These are phyloP conservation scores for Ectemnius lituratus DNA, from an alignment of 2,888 invertebrate species.

Conservation along the genomic window DNA sequence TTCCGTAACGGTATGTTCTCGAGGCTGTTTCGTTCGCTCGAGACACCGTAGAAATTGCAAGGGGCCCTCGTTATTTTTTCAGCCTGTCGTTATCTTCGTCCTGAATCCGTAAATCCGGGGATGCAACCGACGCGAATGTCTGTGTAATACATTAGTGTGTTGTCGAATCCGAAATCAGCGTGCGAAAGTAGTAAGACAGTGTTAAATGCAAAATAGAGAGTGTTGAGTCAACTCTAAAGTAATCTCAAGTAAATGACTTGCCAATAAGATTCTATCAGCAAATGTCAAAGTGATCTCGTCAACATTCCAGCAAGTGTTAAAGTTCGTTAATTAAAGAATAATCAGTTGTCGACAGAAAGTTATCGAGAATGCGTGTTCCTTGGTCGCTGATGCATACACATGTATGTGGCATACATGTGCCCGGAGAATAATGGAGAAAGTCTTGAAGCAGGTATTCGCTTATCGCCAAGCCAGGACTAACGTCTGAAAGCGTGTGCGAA, in stretches of 20 bases:
- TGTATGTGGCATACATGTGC: not conserved
- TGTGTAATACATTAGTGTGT: too few species aligned
- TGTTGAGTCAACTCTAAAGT: too few species aligned
- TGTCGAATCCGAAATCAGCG: too few species aligned
- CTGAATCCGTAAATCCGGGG: conserved; percentile 49
- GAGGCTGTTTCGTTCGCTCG: conserved; percentile 10
- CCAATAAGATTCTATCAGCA: too few species aligned
- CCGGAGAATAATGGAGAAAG: conserved; percentile 6
- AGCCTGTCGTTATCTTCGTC: conserved; percentile 35
- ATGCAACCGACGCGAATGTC: too few species aligned
- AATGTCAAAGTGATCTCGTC: too few species aligned
- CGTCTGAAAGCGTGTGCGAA: not conserved
- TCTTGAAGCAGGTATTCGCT: not conserved
- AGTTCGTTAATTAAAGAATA: not conserved
- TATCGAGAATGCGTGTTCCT: not conserved
- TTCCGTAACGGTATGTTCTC: conserved; percentile 48
- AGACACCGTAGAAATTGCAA: conserved; percentile 43
- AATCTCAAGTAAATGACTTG: too few species aligned
- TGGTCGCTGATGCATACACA: not conserved
- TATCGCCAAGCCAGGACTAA: conserved; percentile 10
- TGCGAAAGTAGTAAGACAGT: too few species aligned
- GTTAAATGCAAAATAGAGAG: too few species aligned
- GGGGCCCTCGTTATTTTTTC: conserved; percentile 22
- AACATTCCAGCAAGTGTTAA: too few species aligned
- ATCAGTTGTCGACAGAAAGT: not conserved